These are phyloP conservation scores for Camponotus vicinus DNA, from an alignment of 1,140 invertebrate genomes.

Conservation along the genomic window DNA sequence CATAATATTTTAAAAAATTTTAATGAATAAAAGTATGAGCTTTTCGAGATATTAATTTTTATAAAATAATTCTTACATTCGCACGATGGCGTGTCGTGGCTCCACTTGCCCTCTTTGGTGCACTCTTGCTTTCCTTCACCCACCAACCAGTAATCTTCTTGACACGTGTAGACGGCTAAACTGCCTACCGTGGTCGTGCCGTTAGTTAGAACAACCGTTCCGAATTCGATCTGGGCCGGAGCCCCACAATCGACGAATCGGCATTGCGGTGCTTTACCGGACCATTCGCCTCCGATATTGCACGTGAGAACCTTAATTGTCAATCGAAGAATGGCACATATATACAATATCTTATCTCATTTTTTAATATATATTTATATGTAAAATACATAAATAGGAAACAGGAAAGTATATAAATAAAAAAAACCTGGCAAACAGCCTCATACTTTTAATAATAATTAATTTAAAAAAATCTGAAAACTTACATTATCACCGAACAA, in stretches of 20 bases:
- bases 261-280: slow-evolving; percentile 92
- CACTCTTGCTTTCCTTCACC: slow-evolving; percentile 91
- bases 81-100: slow-evolving; percentile 93
- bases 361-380: slow-evolving; percentile 6
- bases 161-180: slow-evolving; percentile 92
- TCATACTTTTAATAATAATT: neutral
- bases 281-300: slow-evolving; percentile 93
- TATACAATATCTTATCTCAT: neutral
- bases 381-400: neutral
- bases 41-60: neutral
- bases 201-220: slow-evolving; percentile 90
- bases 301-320: slow-evolving; percentile 91
- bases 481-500: slow-evolving; percentile 93
- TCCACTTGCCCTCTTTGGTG: slow-evolving; percentile 95
- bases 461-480: slow-evolving; percentile 30
- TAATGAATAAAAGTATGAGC: neutral
- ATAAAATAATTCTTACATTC: slow-evolving; percentile 88
- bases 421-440: neutral
- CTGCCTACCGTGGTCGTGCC: slow-evolving; percentile 93
- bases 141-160: slow-evolving; percentile 93
- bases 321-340: neutral
- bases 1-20: neutral
- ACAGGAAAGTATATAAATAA: neutral
- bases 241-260: slow-evolving; percentile 95
- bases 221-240: slow-evolving; percentile 92